A percentile compares a stretch with the other conserved stretches of the same genome.
These are phyloP conservation scores for Phyllotreta cruciferae DNA, from an alignment of 2,888 invertebrate genomes.

Conservation along the genomic window DNA sequence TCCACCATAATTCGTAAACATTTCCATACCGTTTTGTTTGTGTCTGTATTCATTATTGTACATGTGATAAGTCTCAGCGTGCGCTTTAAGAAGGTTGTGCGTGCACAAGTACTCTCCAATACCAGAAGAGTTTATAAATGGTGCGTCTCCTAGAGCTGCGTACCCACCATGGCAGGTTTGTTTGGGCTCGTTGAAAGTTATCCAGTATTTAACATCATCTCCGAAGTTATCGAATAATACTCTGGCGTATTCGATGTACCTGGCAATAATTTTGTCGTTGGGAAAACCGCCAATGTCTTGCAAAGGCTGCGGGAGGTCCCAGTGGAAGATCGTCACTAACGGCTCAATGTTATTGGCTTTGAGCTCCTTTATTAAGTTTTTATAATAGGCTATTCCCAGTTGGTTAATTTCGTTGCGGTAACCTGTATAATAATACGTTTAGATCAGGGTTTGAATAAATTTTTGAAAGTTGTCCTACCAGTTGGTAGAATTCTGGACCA, in stretches of 20 bases:
- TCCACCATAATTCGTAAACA: no score
- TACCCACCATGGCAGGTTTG: conserved; percentile 46
- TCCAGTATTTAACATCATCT: conserved; percentile 59
- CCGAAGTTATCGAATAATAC: conserved; percentile 55
- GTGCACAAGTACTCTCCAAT: conserved; percentile 68
- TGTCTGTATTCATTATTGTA: conserved; percentile 66
- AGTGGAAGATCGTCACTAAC: conserved; percentile 63
- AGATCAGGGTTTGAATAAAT: no score
- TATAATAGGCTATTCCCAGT: conserved; percentile 66
- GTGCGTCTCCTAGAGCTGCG: conserved; percentile 47
- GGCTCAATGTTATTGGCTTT: conserved; percentile 64
- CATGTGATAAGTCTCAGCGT: conserved; percentile 69
- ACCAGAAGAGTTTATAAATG: conserved; percentile 71
- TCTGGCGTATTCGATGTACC: conserved; percentile 62
- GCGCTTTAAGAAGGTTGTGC: conserved; percentile 70
- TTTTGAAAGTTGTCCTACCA: conserved; percentile 49
- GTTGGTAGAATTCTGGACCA: conserved; percentile 80
- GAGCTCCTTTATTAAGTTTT: conserved; percentile 54
- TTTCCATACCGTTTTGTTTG: conserved; percentile 40
- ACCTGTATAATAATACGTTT: conserved; percentile 56
- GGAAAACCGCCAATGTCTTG: conserved; percentile 52
- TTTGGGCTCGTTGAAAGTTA: conserved; percentile 64
- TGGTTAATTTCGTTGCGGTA: conserved; percentile 70
- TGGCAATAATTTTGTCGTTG: conserved; percentile 52
- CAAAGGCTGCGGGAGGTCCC: conserved; percentile 65